phyloP scores from a whole-genome alignment of 2,797 vertebrate genomes.

The Stomatorhinus walkeri region DNA sequence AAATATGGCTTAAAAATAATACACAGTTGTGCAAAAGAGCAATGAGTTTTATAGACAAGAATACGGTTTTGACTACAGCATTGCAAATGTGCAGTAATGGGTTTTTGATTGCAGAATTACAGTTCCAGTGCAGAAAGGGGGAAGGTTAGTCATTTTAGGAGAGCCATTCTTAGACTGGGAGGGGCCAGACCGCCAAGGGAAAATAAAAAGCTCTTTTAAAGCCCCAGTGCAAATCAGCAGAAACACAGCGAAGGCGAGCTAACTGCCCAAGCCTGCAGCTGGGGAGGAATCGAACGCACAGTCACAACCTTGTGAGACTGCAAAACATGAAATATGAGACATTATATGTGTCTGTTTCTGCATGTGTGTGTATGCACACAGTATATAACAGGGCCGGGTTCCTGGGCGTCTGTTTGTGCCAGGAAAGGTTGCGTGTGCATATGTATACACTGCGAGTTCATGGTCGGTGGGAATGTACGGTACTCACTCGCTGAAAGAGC shows the following conservation, averaged over 20 bases:
- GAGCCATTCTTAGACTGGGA: neutral
- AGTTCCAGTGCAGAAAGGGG: neutral
- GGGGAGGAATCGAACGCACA: neutral
- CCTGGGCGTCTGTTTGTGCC: neutral
- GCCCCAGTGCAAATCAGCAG: neutral
- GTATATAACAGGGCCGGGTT: neutral
- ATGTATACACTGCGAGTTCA: neutral
- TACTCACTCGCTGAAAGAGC: slow-evolving; percentile 68
- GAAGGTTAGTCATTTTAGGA: neutral
- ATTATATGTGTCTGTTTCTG: neutral
- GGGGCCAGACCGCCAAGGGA: neutral
- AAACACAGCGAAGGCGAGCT: neutral
- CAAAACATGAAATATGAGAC: neutral
- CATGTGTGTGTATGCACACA: neutral
- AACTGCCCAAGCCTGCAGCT: neutral
- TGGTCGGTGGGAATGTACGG: neutral
- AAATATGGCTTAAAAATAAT: neutral
- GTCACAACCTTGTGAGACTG: neutral
- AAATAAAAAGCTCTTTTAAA: neutral
- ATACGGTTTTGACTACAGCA: neutral
- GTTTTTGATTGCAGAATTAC: neutral
- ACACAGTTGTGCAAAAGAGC: neutral
- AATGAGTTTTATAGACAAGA: neutral
- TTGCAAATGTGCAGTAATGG: neutral
- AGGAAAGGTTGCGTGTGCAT: neutral